These are phyloP conservation scores for Maconellicoccus hirsutus DNA, from an alignment of 1,140 invertebrate genomes.

Conservation along the genomic window DNA sequence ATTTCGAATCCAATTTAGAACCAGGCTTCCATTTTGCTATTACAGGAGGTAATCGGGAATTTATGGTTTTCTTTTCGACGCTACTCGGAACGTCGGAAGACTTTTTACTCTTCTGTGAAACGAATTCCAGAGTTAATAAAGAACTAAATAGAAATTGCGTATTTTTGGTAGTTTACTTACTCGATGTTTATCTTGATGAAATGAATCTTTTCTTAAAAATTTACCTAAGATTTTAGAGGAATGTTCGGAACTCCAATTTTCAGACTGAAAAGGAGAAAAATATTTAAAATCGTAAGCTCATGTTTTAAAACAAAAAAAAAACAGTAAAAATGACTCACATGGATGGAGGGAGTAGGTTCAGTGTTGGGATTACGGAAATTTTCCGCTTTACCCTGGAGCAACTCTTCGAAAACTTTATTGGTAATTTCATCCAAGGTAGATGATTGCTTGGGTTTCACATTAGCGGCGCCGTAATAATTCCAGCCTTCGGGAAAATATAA, in stretches of 20 bases:
- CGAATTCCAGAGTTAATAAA: no score
- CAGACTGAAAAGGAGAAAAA: constrained; percentile 42
- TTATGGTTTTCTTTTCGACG: constrained; percentile 26
- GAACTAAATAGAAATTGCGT: not conserved
- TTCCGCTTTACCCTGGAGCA: constrained; percentile 50
- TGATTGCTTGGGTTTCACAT: constrained; percentile 25
- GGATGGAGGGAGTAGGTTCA: not conserved
- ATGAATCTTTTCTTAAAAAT: constrained; percentile 51
- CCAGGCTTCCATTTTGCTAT: constrained; percentile 58
- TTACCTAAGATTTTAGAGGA: constrained; percentile 57
- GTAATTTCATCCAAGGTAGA: constrained; percentile 64
- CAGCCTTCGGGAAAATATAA: constrained; percentile 21
- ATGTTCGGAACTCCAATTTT: constrained; percentile 58
- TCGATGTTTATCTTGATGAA: constrained; percentile 36
- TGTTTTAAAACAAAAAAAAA: no score
- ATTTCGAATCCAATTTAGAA: constrained; percentile 50
- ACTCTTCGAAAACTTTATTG: constrained; percentile 70
- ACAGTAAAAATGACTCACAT: not conserved
- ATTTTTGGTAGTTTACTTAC: no score
- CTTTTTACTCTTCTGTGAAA: constrained; percentile 22
- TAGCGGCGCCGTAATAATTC: constrained; percentile 14
- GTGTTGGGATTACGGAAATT: not conserved
- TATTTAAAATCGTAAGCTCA: no score
- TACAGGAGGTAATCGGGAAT: constrained; percentile 39
- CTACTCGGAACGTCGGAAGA: constrained; percentile 7